phyloP scores from a whole-genome alignment of 2,797 vertebrate genomes.

The Streptopelia turtur region DNA sequence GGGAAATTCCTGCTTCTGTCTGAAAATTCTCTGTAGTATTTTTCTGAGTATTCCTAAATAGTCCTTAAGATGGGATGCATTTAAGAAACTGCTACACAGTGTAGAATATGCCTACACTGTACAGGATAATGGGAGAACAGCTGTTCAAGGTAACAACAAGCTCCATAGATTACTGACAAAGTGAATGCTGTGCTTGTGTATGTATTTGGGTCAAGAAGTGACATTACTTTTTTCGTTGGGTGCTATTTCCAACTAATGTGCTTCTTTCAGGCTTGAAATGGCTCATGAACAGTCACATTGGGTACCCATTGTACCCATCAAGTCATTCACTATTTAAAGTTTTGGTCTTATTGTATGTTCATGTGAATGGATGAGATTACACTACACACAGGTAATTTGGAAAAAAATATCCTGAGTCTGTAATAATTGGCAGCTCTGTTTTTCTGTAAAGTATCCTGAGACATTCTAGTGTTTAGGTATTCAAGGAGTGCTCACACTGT shows the following conservation, averaged over 20 bases:
- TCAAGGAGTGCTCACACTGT: background rate
- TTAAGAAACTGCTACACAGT: background rate
- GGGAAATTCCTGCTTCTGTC: background rate
- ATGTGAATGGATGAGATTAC: background rate
- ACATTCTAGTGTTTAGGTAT: background rate
- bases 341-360: background rate
- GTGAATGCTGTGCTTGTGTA: background rate
- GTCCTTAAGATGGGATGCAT: background rate
- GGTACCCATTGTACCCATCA: background rate
- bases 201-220: background rate
- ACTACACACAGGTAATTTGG: background rate
- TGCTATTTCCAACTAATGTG: accelerated
- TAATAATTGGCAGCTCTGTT: background rate
- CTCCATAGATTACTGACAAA: background rate
- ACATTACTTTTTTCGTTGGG: accelerated
- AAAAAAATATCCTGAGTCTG: background rate
- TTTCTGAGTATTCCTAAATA: background rate
- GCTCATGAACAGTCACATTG: background rate
- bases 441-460: background rate
- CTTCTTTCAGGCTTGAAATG: background rate
- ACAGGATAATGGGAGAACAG: background rate
- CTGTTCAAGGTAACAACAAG: background rate
- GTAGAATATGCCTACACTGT: background rate
- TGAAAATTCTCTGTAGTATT: background rate
- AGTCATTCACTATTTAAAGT: background rate